Percentiles rank a stretch among this genome's conserved stretches.
Evolutionary conservation across 2,113 vertebrate genomes (phyloP).

Genomic region (Triplophysa siluroides): DNA sequence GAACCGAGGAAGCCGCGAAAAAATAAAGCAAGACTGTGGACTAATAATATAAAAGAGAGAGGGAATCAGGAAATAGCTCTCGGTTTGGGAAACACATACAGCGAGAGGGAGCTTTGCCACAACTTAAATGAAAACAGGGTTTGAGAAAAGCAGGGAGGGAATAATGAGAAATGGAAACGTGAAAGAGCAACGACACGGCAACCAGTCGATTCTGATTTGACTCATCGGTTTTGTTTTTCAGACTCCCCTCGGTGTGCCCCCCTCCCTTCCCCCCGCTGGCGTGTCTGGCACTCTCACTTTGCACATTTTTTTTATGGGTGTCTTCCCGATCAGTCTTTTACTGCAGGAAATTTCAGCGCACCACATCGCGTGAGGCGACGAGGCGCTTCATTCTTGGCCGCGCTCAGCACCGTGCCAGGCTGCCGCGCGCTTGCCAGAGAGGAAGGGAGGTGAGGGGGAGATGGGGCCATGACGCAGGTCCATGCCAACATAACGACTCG

Average conservation of each 20-base stretch:
- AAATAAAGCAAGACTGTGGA: conserved; percentile 63
- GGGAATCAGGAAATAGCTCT: conserved; percentile 78
- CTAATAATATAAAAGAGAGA: conserved; percentile 77
- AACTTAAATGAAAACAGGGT: conserved; percentile 74
- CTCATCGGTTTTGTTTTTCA: neutral
- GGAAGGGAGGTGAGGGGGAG: conserved; percentile 44
- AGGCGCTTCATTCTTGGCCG: conserved; percentile 77
- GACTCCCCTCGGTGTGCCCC: conserved; percentile 22
- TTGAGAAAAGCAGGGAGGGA: conserved; percentile 46
- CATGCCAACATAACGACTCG: conserved; percentile 55
- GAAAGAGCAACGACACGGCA: conserved; percentile 44
- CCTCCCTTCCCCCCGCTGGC: neutral
- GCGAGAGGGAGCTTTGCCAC: conserved; percentile 68
- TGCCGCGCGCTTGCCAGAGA: conserved; percentile 65
- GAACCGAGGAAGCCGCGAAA: conserved; percentile 51
- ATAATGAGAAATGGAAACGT: neutral
- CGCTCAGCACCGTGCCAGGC: conserved; percentile 66
- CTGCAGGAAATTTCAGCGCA: conserved; percentile 79
- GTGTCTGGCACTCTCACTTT: conserved; percentile 31
- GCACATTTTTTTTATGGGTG: conserved; percentile 65
- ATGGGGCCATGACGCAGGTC: conserved; percentile 46
- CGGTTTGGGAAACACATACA: conserved; percentile 72
- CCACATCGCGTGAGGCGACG: conserved; percentile 78
- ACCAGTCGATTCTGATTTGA: conserved; percentile 46
- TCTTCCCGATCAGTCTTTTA: conserved; percentile 80